Evolutionary conservation across 1,140 invertebrate species (phyloP).

Genomic region (Tachypleus tridentatus): DNA sequence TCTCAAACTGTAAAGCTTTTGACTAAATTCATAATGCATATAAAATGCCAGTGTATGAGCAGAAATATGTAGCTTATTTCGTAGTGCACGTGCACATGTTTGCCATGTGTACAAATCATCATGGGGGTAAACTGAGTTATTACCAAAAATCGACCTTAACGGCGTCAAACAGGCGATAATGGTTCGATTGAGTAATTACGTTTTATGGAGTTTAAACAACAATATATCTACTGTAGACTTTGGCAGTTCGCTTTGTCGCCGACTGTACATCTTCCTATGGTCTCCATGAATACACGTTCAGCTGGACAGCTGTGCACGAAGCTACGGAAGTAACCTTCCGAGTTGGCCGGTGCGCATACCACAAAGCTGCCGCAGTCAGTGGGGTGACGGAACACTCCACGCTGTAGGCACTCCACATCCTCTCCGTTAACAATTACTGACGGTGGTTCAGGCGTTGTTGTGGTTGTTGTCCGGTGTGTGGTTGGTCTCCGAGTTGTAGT

Average conservation of each 20-base stretch:
- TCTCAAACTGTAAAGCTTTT: too few species aligned
- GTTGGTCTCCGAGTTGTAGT: slow-evolving; percentile 18
- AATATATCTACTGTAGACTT: too few species aligned
- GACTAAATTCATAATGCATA: too few species aligned
- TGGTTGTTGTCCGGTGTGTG: slow-evolving; percentile 17
- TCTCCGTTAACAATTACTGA: slow-evolving; percentile 15
- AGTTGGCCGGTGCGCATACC: slow-evolving; percentile 25
- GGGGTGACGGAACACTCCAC: slow-evolving; percentile 27
- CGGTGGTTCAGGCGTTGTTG: slow-evolving; percentile 18
- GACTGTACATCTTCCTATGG: slow-evolving; percentile 14
- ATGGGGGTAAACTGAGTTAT: too few species aligned
- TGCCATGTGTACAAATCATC: too few species aligned
- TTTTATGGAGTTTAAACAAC: too few species aligned
- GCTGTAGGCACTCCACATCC: slow-evolving; percentile 22
- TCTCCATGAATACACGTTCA: slow-evolving; percentile 21
- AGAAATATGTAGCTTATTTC: too few species aligned
- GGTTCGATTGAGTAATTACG: too few species aligned
- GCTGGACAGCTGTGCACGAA: slow-evolving; percentile 27
- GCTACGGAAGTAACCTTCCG: slow-evolving; percentile 16
- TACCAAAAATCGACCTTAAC: too few species aligned
- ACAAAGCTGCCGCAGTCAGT: slow-evolving; percentile 27
- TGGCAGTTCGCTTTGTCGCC: slow-evolving; percentile 15
- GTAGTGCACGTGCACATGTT: too few species aligned
- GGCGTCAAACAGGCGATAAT: too few species aligned
- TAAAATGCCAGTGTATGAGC: too few species aligned